Conservation (phyloP, 2,113 vertebrate genomes). For the Chlamydotis undulata region DNA sequence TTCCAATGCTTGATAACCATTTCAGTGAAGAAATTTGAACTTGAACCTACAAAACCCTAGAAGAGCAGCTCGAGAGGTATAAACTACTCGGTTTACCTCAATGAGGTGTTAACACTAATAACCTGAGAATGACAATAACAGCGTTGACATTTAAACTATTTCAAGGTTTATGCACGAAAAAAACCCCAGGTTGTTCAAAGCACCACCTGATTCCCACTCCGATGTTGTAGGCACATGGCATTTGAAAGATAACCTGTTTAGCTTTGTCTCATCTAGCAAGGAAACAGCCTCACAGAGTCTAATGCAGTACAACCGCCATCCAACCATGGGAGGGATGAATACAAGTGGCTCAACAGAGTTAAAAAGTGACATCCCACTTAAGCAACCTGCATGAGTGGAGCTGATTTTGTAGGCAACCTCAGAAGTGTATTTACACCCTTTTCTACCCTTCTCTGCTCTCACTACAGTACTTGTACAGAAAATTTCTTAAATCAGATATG, state of each 20-base stretch:
- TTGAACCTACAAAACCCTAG: neutral
- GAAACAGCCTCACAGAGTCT: neutral
- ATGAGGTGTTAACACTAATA: neutral
- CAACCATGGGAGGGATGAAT: neutral
- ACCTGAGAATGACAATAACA: neutral
- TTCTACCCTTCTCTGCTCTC: neutral
- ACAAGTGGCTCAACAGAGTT: neutral
- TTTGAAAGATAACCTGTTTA: neutral
- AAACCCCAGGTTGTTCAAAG: neutral
- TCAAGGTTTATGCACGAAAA: neutral
- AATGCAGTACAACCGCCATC: neutral
- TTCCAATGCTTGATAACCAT: neutral
- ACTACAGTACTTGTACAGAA: neutral
- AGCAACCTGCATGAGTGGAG: fast-evolving
- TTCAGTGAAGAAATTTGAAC: neutral
- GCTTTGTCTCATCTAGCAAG: neutral
- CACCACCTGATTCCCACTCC: neutral
- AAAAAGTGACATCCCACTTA: neutral
- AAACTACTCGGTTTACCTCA: neutral
- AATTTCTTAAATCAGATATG: neutral
- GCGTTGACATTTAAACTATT: neutral
- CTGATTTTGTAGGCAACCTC: neutral
- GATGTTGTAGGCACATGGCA: neutral
- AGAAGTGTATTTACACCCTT: neutral
- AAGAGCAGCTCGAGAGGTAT: neutral